phyloP scores from a whole-genome alignment of 92 coral and sea anemone species.

The Zoanthus solanderi region DNA sequence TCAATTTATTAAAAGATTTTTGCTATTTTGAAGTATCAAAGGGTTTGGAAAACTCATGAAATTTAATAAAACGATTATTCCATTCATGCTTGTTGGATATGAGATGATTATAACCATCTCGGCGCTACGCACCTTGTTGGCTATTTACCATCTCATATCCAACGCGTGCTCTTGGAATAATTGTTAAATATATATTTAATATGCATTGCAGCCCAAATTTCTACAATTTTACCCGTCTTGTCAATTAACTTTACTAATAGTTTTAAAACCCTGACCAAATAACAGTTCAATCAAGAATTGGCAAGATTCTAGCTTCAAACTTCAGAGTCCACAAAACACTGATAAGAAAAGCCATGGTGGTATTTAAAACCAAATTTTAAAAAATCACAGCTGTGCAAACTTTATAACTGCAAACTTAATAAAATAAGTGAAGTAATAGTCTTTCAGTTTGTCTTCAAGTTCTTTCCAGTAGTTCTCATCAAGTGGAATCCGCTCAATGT shows the following conservation, averaged over 20 bases:
- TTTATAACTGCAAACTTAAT: slow-evolving; percentile 1
- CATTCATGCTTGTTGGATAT: no score
- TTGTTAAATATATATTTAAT: no score
- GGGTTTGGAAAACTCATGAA: slow-evolving; percentile 2
- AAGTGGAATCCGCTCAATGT: slow-evolving; percentile 1
- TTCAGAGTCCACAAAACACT: background rate
- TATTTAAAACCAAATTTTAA: background rate
- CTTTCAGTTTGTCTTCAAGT: slow-evolving; percentile 4
- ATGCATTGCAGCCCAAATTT: background rate
- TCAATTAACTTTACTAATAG: background rate
- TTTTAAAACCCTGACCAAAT: slow-evolving; percentile 1
- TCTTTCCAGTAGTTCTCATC: slow-evolving; percentile 5
- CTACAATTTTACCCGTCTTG: background rate
- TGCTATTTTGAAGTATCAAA: background rate
- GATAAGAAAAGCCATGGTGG: slow-evolving; percentile 2
- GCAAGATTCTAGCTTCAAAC: background rate
- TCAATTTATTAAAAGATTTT: background rate
- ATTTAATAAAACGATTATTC: no score
- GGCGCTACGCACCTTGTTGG: background rate
- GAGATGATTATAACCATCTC: background rate
- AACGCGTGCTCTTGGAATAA: no score
- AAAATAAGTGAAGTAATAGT: background rate
- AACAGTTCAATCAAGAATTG: slow-evolving; percentile 1
- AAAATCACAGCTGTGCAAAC: slow-evolving; percentile 2
- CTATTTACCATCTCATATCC: no score